phyloP scores from a whole-genome alignment of 2,888 invertebrate species.

The Drosophila quinaria region DNA sequence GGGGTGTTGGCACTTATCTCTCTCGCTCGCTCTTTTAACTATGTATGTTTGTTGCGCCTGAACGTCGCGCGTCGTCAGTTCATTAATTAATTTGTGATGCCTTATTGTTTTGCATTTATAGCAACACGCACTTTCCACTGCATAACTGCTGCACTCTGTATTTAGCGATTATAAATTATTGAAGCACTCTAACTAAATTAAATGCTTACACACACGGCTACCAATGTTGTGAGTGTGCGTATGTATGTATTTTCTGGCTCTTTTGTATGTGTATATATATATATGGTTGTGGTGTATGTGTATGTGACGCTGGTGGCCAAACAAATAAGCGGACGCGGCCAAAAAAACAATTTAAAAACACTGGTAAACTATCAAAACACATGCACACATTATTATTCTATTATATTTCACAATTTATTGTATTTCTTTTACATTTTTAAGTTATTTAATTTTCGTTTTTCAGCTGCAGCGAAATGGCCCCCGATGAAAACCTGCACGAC shows the following conservation, averaged over 20 bases:
- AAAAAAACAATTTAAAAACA: constrained; percentile 57
- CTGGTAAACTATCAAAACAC: constrained; percentile 49
- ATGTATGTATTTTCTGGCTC: constrained; percentile 50
- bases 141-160: constrained; percentile 24
- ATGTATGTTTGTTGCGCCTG: constrained; percentile 39
- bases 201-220: constrained; percentile 53
- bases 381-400: constrained; percentile 57
- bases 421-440: constrained; percentile 72
- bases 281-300: constrained; percentile 44
- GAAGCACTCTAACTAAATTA: constrained; percentile 59
- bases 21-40: constrained; percentile 37
- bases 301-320: constrained; percentile 71
- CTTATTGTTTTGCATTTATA: constrained; percentile 42
- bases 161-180: constrained; percentile 42
- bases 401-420: constrained; percentile 36
- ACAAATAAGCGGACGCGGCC: constrained; percentile 49
- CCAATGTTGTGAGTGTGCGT: constrained; percentile 43
- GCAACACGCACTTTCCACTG: constrained; percentile 22
- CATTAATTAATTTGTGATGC: constrained; percentile 42
- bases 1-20: constrained; percentile 76
- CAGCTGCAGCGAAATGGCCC: constrained; percentile 64
- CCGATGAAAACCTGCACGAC: constrained; percentile 60
- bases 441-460: constrained; percentile 64
- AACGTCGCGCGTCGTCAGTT: constrained; percentile 53
- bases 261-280: constrained; percentile 40